These are phyloP conservation scores for Drosophila neotestacea DNA, from an alignment of 2,888 invertebrate species.

Conservation along the genomic window DNA sequence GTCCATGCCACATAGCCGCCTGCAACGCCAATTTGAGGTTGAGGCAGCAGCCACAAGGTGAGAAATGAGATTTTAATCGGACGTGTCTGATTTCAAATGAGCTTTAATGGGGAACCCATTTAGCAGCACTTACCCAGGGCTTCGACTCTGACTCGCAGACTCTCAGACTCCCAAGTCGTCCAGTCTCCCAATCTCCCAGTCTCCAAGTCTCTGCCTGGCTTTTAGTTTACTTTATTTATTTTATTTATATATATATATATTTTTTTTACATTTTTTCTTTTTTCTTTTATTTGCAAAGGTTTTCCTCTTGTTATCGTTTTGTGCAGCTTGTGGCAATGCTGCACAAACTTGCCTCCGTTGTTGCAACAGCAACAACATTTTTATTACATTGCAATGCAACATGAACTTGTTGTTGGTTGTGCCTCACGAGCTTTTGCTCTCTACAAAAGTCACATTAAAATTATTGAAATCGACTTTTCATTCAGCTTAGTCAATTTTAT, in stretches of 20 bases:
- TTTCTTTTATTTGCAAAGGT: conserved; percentile 36
- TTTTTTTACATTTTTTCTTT: conserved; percentile 20
- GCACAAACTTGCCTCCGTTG: conserved; percentile 12
- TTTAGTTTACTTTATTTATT: conserved; percentile 68
- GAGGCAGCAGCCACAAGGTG: conserved; percentile 82
- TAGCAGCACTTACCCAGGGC: conserved; percentile 73
- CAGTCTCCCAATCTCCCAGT: not conserved
- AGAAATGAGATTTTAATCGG: conserved; percentile 86
- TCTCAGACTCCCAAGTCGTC: conserved; percentile 37
- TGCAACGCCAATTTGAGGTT: conserved; percentile 56
- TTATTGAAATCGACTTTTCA: conserved; percentile 7
- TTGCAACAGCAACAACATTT: conserved; percentile 22
- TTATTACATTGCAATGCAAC: conserved; percentile 37
- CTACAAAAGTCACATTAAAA: conserved; percentile 9
- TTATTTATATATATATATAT: conserved; percentile 34
- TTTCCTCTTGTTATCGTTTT: conserved; percentile 56
- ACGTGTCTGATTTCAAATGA: conserved; percentile 86
- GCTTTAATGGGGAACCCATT: conserved; percentile 85
- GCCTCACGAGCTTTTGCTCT: not conserved
- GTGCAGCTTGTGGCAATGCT: conserved; percentile 35
- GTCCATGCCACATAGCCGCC: conserved; percentile 11
- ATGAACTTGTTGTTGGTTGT: conserved; percentile 3
- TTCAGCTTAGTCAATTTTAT: not conserved
- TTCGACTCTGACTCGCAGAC: conserved; percentile 31
- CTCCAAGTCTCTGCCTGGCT: conserved; percentile 14